These are phyloP conservation scores for Decapterus maruadsi DNA, from an alignment of 2,797 vertebrate species.

Conservation along the genomic window DNA sequence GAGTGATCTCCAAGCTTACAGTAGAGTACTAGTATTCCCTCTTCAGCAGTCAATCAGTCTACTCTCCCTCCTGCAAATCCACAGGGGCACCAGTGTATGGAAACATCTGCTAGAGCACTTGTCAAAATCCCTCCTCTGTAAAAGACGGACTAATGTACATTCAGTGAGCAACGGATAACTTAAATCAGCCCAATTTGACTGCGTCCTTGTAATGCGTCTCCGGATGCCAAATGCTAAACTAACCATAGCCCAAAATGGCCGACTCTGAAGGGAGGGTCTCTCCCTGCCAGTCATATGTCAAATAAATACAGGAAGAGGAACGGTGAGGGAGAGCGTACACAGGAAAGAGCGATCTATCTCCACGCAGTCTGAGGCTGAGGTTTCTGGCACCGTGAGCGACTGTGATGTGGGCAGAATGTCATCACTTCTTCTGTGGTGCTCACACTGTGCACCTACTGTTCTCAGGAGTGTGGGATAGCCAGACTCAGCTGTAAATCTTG, in stretches of 20 bases:
- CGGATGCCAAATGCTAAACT: slow-evolving; percentile 70
- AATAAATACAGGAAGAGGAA: slow-evolving; percentile 78
- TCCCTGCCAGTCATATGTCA: slow-evolving; percentile 71
- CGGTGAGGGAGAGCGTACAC: slow-evolving; percentile 43
- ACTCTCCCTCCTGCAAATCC: slow-evolving; percentile 52
- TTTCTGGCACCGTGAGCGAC: slow-evolving; percentile 63
- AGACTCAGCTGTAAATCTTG: slow-evolving; percentile 64
- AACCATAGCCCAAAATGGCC: slow-evolving; percentile 66
- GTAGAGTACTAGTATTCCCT: slow-evolving; percentile 50
- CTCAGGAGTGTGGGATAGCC: slow-evolving; percentile 36
- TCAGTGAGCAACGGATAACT: slow-evolving; percentile 69
- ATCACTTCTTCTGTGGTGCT: slow-evolving; percentile 59
- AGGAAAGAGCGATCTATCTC: slow-evolving; percentile 69
- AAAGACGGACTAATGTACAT: slow-evolving; percentile 59
- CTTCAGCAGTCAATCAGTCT: slow-evolving; percentile 69
- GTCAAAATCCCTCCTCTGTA: slow-evolving; percentile 52
- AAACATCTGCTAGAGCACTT: slow-evolving; percentile 82
- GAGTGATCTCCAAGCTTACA: slow-evolving; percentile 51
- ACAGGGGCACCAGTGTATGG: slow-evolving; percentile 59
- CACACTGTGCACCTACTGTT: slow-evolving; percentile 75
- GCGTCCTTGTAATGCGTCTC: slow-evolving; percentile 72
- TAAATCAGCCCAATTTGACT: slow-evolving; percentile 73
- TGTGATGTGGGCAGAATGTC: slow-evolving; percentile 69
- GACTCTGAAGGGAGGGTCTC: slow-evolving; percentile 44
- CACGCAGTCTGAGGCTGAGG: slow-evolving; percentile 48